phyloP scores from a whole-genome alignment of 2,888 invertebrate genomes.

The Melanargia galathea region DNA sequence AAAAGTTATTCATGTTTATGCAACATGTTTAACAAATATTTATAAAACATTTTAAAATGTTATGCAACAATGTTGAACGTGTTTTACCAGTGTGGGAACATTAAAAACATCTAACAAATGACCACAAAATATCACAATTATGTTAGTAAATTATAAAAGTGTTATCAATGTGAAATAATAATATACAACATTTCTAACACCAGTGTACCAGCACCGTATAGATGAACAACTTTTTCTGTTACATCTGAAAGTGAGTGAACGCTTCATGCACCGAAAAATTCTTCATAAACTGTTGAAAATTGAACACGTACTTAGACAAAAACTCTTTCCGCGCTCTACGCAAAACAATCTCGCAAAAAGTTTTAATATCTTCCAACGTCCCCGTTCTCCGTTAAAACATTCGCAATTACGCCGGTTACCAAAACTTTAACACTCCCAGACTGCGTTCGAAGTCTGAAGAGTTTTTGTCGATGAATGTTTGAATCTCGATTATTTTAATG shows the following conservation, averaged over 20 bases:
- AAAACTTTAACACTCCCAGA: constrained; percentile 36
- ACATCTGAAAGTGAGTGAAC: constrained; percentile 1
- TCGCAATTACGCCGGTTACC: constrained; percentile 32
- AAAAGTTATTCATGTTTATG: no score
- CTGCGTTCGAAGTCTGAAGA: constrained; percentile 28
- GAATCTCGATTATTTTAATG: constrained; percentile 57
- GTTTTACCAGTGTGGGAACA: no score
- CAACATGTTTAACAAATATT: no score
- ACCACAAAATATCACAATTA: no score
- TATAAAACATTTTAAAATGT: no score
- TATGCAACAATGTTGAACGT: no score
- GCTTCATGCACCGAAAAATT: constrained; percentile 18
- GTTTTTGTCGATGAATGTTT: constrained; percentile 34
- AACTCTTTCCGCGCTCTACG: constrained; percentile 15
- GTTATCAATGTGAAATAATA: no score
- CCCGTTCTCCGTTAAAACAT: constrained; percentile 30
- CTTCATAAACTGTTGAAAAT: constrained; percentile 15
- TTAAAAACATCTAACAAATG: no score
- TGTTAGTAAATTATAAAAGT: no score
- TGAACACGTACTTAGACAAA: constrained; percentile 19
- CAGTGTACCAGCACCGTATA: no score
- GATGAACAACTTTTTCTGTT: no score
- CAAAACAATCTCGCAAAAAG: constrained; percentile 37
- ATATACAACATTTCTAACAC: no score
- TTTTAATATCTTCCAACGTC: constrained; percentile 32